Evolutionary conservation across 2,888 invertebrate genomes (phyloP).

Genomic region (Ethmia dodecea): DNA sequence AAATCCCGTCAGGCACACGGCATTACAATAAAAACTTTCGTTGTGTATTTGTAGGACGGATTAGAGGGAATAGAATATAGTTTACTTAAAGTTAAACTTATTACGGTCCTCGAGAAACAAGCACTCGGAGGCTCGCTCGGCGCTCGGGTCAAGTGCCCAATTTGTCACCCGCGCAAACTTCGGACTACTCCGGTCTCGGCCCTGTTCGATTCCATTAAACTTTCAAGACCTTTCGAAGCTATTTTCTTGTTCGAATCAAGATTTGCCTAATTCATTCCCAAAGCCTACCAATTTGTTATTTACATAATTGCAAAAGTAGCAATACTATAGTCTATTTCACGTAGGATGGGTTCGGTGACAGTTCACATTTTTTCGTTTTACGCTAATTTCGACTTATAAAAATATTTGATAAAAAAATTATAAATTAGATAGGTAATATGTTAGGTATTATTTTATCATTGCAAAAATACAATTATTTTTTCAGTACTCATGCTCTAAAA

Average conservation of each 20-base stretch:
- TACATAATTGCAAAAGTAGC: no score
- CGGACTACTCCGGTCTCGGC: constrained; percentile 58
- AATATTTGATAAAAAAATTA: no score
- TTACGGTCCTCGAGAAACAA: constrained; percentile 74
- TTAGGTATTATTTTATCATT: no score
- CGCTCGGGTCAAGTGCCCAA: constrained; percentile 76
- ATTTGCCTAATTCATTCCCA: constrained; percentile 68
- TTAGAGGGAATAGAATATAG: constrained; percentile 76
- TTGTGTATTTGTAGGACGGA: constrained; percentile 66
- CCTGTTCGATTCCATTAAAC: constrained; percentile 77
- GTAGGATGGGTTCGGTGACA: no score
- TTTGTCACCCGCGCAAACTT: constrained; percentile 76
- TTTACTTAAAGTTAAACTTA: constrained; percentile 77
- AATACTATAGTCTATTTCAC: no score
- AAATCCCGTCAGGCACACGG: no score
- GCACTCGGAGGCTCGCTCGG: constrained; percentile 62
- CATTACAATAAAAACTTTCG: constrained; percentile 50
- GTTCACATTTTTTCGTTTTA: no score
- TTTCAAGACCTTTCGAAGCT: constrained; percentile 75
- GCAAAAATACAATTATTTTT: no score
- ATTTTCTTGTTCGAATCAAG: constrained; percentile 72
- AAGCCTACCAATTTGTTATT: constrained; percentile 30
- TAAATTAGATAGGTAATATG: no score
- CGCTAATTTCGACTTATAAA: no score
- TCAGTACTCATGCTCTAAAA: no score